Evolutionary conservation across 2,888 invertebrate species (phyloP), one percentile per base, ranked within the genome.

Genomic region (Coenonympha glycerion): DNA sequence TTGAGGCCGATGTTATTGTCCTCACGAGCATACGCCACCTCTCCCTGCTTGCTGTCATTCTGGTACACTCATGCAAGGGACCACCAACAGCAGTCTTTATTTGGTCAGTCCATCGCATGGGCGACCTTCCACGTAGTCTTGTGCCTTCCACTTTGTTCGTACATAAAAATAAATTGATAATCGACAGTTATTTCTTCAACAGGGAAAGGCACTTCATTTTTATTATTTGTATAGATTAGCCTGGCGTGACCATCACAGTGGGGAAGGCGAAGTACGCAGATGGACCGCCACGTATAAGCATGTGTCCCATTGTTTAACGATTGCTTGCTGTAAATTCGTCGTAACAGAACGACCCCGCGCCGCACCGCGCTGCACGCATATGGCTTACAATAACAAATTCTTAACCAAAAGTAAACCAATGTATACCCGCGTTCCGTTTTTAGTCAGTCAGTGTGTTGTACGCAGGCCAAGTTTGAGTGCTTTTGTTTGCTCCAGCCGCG

Each of bases 371-470:
- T 73, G 79, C 72, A 71, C 69, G 76, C 84, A 83, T 81, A 83
- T 84, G 84, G 82, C 78, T 81, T 73, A 80, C 73, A 81, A 83
- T 75, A 84, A 84, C 83, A 84, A 82, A 82, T 80, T 80, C 80
- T 81, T 81, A 80, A 82, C 82, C 81, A 73, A 81, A 83, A 80
- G 81, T 82, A 82, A 83, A 83, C 81, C 63, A 65, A 79, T 75
- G 77, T 76, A 79, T 76, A 73, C 73, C 71, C 66, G 68, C 66
- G 73, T 71, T 69, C 73, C 73, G 70, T 66, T 73, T 78, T 68
- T 70, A 71, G 68, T 67, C 58, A 62, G 60, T 55, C n/a, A n/a
- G 55, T 52, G 65, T 53, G n/a, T 62, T 69, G 65, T 60, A 62
- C 55, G 60, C 66, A 63, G 63, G 61, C 65, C 68, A 72, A 77